These are phyloP conservation scores for Pachypeltis micranthus DNA, from an alignment of 1,140 invertebrate species.

Conservation along the genomic window DNA sequence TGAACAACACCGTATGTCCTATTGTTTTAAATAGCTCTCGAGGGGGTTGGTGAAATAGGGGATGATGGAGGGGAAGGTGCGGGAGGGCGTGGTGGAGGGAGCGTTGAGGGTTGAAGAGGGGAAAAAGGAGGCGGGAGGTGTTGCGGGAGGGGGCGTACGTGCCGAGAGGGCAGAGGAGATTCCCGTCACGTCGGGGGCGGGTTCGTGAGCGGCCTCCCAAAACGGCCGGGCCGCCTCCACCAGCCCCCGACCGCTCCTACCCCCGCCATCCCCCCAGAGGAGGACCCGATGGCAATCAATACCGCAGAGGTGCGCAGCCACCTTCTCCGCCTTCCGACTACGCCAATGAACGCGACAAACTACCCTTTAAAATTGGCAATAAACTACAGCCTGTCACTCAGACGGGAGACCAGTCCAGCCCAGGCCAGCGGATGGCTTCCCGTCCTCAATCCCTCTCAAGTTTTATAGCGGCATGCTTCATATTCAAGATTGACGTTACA, in stretches of 20 bases:
- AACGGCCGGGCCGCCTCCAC: not conserved
- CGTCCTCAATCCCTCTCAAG: too few relatives aligned
- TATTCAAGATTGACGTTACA: too few relatives aligned
- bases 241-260: not conserved
- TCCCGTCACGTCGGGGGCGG: constrained; percentile 1
- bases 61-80: constrained; percentile 24
- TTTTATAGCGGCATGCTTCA: too few relatives aligned
- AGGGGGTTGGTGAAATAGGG: constrained; percentile 31
- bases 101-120: constrained; percentile 23
- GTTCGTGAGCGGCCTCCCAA: constrained; percentile 9
- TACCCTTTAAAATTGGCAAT: not conserved
- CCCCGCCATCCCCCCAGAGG: not conserved
- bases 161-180: constrained; percentile 24
- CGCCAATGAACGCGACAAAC: not conserved
- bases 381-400: not conserved
- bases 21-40: constrained; percentile 32
- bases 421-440: too few relatives aligned
- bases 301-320: constrained; percentile 13
- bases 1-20: constrained; percentile 14
- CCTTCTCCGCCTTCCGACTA: not conserved
- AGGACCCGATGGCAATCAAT: not conserved
- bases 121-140: constrained; percentile 18
- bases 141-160: constrained; percentile 25
- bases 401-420: too few relatives aligned
- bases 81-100: constrained; percentile 25